These are phyloP conservation scores for Trogon surrucura DNA, from an alignment of 2,113 vertebrate genomes.

Conservation along the genomic window DNA sequence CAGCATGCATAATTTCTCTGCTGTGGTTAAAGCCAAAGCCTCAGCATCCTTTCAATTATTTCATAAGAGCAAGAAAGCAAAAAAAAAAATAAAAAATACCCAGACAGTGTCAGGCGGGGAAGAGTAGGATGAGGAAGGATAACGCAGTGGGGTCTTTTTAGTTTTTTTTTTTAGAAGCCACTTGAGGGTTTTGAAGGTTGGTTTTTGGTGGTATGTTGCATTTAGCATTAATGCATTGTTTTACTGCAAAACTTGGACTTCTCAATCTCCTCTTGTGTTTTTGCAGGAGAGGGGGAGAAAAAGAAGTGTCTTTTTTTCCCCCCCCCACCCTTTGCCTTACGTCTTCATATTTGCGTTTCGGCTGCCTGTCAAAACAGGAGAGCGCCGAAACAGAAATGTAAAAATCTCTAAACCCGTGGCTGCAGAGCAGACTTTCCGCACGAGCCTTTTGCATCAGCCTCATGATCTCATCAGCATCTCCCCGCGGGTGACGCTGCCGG, in stretches of 20 bases:
- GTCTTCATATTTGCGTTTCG: accelerated
- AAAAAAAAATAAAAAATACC: not conserved
- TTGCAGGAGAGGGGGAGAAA: no score
- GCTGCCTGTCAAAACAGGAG: not conserved
- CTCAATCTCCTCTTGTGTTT: not conserved
- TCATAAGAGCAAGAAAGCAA: not conserved
- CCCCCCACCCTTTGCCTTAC: not conserved
- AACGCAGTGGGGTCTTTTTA: not conserved
- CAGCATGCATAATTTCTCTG: not conserved
- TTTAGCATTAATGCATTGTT: not conserved
- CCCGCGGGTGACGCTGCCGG: accelerated
- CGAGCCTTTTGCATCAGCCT: accelerated
- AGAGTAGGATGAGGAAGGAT: not conserved
- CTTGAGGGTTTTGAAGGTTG: not conserved
- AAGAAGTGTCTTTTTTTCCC: no score
- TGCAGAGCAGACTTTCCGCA: not conserved
- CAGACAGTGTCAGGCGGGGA: not conserved
- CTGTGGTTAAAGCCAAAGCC: not conserved
- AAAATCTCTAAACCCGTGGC: not conserved
- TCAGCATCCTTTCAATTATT: not conserved
- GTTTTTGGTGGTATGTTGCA: not conserved
- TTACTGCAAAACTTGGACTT: not conserved
- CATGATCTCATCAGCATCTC: not conserved
- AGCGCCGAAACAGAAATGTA: not conserved
- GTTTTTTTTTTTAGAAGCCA: not conserved